Evolutionary conservation across 1,140 invertebrate species (phyloP).

Genomic region (Aricia agestis): DNA sequence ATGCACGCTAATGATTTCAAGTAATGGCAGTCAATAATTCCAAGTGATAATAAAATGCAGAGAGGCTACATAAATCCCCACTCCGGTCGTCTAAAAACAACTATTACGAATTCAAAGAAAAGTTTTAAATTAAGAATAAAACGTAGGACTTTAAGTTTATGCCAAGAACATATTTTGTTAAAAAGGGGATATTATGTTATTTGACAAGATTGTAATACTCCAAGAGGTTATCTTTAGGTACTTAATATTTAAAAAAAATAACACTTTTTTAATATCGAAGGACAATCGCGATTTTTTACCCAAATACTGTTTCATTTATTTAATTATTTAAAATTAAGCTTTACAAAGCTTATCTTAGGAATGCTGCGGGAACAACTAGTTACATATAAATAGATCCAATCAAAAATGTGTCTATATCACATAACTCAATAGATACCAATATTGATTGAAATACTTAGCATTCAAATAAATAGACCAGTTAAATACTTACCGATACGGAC

Average conservation of each 20-base stretch:
- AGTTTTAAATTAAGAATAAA: no score
- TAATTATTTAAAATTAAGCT: background rate
- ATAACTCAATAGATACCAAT: background rate
- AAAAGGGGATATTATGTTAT: no score
- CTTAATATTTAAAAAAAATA: no score
- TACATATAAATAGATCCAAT: slow-evolving; percentile 2
- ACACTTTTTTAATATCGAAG: no score
- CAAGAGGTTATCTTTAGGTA: no score
- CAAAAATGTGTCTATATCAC: background rate
- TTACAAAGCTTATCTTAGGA: background rate
- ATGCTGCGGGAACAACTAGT: background rate
- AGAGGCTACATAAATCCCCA: background rate
- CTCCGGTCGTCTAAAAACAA: background rate
- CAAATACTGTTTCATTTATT: background rate
- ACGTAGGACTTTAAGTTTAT: no score
- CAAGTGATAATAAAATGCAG: slow-evolving; percentile 3
- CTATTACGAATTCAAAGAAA: background rate
- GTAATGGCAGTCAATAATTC: slow-evolving; percentile 4
- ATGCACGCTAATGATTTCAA: background rate
- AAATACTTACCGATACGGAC: slow-evolving; percentile 26
- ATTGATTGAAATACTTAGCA: slow-evolving; percentile 17
- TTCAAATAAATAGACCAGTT: slow-evolving; percentile 27
- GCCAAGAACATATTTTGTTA: no score
- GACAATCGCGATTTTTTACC: background rate
- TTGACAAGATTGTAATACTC: no score